Conservation (phyloP, 2,888 invertebrate species). For the Proisotoma minuta region DNA sequence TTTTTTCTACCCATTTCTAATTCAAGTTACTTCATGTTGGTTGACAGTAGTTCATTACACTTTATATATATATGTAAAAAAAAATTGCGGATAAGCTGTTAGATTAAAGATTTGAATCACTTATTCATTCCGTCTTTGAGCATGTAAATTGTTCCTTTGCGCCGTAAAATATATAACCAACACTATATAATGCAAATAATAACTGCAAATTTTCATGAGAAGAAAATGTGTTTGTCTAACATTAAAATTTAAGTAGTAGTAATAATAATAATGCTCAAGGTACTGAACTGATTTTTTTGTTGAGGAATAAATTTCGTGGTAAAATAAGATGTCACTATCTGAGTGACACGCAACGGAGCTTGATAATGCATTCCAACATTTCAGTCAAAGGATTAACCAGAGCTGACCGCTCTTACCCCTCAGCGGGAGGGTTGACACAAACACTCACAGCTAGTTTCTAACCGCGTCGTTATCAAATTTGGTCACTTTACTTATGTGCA, state of each 20-base stretch:
- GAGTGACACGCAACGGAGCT: too few species aligned
- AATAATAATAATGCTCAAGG: neutral
- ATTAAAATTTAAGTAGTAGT: neutral
- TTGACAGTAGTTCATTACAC: constrained; percentile 38
- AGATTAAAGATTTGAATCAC: neutral
- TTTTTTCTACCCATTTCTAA: constrained; percentile 20
- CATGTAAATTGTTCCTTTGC: neutral
- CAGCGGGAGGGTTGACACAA: too few species aligned
- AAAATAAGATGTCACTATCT: constrained; percentile 10
- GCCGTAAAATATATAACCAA: neutral
- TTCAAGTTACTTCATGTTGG: constrained; percentile 19
- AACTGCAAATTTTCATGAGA: too few species aligned
- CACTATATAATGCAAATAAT: too few species aligned
- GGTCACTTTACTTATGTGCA: too few species aligned
- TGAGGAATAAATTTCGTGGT: constrained; percentile 3
- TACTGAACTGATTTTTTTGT: neutral
- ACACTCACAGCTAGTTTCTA: too few species aligned
- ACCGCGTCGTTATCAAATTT: too few species aligned
- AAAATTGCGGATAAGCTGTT: neutral
- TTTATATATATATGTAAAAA: neutral
- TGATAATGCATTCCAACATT: too few species aligned
- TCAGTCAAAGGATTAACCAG: too few species aligned
- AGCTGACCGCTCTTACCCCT: too few species aligned
- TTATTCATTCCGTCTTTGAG: neutral
- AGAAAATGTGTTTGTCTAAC: constrained; percentile 1